A percentile compares a stretch with the other conserved stretches of the same genome.
phyloP scores from a whole-genome alignment of 2,113 vertebrate species.

The Xiphophorus hellerii region DNA sequence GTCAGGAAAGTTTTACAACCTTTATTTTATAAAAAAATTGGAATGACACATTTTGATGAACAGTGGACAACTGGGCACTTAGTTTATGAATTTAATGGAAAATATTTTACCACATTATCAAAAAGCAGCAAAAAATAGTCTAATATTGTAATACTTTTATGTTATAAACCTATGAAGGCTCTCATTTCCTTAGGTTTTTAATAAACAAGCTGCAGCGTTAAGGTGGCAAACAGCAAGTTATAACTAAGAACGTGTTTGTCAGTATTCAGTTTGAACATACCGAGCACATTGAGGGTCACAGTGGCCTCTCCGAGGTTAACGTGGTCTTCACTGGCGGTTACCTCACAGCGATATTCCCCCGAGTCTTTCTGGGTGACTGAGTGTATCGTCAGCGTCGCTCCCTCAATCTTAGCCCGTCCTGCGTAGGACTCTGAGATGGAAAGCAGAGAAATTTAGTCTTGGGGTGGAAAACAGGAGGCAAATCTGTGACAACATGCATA shows the following conservation, averaged over 20 bases:
- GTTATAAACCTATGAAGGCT: not conserved
- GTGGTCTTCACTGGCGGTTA: slow-evolving; percentile 85
- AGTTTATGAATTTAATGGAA: no score
- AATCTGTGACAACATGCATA: not conserved
- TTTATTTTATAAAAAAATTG: not conserved
- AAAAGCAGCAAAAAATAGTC: not conserved
- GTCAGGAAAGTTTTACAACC: not conserved
- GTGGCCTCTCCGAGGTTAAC: slow-evolving; percentile 84
- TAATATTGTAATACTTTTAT: not conserved
- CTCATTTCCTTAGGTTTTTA: not conserved
- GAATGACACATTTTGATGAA: not conserved
- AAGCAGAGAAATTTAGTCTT: not conserved
- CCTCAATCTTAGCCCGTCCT: slow-evolving; percentile 86
- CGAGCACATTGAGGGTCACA: slow-evolving; percentile 86
- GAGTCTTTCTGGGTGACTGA: slow-evolving; percentile 90
- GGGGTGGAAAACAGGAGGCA: not conserved
- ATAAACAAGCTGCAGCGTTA: no score
- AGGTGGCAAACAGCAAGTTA: not conserved
- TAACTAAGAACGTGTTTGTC: not conserved
- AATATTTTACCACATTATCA: not conserved
- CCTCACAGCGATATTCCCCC: slow-evolving; percentile 92
- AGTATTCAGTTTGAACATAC: slow-evolving; percentile 67
- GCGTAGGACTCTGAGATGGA: slow-evolving; percentile 79
- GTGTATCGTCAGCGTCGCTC: slow-evolving; percentile 87
- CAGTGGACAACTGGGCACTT: not conserved